phyloP scores from a whole-genome alignment of 1,140 invertebrate genomes.

The Whitmania pigra region DNA sequence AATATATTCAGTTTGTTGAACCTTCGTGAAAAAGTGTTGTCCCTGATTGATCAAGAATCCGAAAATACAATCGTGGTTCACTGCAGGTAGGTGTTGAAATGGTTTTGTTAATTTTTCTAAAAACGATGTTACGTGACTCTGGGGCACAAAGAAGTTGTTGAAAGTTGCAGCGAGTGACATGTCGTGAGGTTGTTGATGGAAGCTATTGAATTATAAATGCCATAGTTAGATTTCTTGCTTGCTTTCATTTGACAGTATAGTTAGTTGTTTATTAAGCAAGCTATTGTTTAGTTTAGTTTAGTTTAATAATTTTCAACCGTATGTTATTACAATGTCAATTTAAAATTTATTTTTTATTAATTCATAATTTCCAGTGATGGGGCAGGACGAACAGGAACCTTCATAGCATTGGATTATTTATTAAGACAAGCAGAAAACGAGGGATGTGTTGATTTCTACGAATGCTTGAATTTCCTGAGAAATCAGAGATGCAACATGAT shows the following conservation, averaged over 20 bases:
- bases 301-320: too few species aligned
- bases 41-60: not conserved
- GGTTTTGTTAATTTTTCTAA: too few species aligned
- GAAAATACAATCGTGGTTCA: not conserved
- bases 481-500: not conserved
- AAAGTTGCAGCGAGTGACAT: too few species aligned
- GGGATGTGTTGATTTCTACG: constrained; percentile 2
- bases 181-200: too few species aligned
- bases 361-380: constrained; percentile 11
- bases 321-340: not conserved
- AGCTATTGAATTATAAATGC: too few species aligned
- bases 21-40: not conserved
- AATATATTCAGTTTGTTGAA: constrained; percentile 8
- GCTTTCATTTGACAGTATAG: too few species aligned
- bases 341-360: not conserved
- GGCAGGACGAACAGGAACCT: constrained; percentile 9
- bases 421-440: not conserved
- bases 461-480: constrained; percentile 6
- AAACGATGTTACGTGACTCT: too few species aligned
- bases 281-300: too few species aligned
- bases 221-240: too few species aligned
- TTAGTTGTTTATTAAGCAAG: too few species aligned
- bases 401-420: constrained; percentile 15
- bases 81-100: constrained; percentile 2
- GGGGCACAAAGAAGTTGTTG: too few species aligned